These are phyloP conservation scores for Pseudopleuronectes americanus DNA, from an alignment of 2,797 vertebrate genomes.

Conservation along the genomic window DNA sequence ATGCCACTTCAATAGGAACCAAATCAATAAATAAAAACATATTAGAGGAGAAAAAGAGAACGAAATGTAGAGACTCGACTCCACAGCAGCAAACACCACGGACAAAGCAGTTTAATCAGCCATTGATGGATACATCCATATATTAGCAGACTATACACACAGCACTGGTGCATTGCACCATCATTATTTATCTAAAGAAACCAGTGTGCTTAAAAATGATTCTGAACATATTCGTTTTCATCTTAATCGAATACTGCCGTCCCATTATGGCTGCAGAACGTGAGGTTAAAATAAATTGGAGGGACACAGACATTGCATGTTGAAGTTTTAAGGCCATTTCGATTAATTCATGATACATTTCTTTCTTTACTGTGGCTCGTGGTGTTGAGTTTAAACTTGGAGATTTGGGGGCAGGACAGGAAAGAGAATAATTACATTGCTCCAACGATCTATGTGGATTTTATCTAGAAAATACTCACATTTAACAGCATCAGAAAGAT, in stretches of 20 bases:
- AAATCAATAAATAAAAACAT: constrained; percentile 71
- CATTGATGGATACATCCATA: constrained; percentile 30
- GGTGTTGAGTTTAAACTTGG: neutral
- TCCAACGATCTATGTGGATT: constrained; percentile 27
- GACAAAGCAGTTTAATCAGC: constrained; percentile 54
- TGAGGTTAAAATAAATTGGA: constrained; percentile 28
- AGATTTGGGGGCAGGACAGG: constrained; percentile 4
- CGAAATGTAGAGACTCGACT: constrained; percentile 30
- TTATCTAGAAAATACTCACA: constrained; percentile 41
- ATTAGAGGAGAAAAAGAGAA: constrained; percentile 19
- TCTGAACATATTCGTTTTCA: constrained; percentile 31
- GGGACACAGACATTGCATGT: constrained; percentile 2
- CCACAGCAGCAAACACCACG: constrained; percentile 30
- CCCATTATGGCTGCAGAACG: constrained; percentile 27
- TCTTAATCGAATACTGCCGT: constrained; percentile 34
- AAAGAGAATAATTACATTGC: constrained; percentile 21
- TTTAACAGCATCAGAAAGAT: constrained; percentile 25
- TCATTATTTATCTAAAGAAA: constrained; percentile 11
- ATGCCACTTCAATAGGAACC: constrained; percentile 51
- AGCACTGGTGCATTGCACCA: constrained; percentile 20
- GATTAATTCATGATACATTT: constrained; percentile 29
- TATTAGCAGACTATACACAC: constrained; percentile 34
- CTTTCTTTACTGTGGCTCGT: constrained; percentile 24
- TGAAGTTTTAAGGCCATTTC: constrained; percentile 71
- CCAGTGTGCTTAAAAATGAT: constrained; percentile 32